phyloP scores from a whole-genome alignment of 2,797 vertebrate genomes.

The Sebastes elongatus region DNA sequence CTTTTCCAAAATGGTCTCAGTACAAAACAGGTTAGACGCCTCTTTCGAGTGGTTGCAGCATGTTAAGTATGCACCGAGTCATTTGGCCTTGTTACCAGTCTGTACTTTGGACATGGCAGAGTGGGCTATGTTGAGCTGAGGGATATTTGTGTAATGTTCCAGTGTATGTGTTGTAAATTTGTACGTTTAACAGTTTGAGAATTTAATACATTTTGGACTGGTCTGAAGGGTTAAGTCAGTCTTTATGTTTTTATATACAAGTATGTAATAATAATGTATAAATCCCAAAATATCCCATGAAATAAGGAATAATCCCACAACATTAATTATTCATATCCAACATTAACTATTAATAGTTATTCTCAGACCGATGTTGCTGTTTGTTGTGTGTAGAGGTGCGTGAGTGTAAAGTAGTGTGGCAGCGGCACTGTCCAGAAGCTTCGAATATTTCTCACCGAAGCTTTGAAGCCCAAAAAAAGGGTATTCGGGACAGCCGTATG shows the following conservation, averaged over 20 bases:
- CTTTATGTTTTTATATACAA: not conserved
- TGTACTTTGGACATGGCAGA: slow-evolving; percentile 15
- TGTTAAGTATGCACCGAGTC: slow-evolving; percentile 43
- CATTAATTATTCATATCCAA: too few species aligned
- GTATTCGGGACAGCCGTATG: too few species aligned
- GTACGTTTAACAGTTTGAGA: not conserved
- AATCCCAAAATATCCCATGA: too few species aligned
- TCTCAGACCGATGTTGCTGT: too few species aligned
- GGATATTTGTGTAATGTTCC: slow-evolving; percentile 2
- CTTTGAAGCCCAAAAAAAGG: too few species aligned
- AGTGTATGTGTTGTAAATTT: not conserved
- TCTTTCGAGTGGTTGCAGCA: slow-evolving; percentile 30
- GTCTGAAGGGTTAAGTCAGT: not conserved
- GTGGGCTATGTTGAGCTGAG: not conserved
- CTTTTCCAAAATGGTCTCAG: slow-evolving; percentile 40
- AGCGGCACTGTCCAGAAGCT: too few species aligned
- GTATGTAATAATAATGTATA: too few species aligned
- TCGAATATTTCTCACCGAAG: too few species aligned
- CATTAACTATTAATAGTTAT: too few species aligned
- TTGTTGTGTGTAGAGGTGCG: too few species aligned
- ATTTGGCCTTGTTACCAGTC: slow-evolving; percentile 23
- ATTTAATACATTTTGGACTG: not conserved
- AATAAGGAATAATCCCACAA: too few species aligned
- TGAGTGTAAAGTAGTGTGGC: too few species aligned
- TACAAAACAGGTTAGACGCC: slow-evolving; percentile 45